Base-by-base conservation (phyloP, 2,888 invertebrate genomes). In the Pollenia griseotomentosa region DNA sequence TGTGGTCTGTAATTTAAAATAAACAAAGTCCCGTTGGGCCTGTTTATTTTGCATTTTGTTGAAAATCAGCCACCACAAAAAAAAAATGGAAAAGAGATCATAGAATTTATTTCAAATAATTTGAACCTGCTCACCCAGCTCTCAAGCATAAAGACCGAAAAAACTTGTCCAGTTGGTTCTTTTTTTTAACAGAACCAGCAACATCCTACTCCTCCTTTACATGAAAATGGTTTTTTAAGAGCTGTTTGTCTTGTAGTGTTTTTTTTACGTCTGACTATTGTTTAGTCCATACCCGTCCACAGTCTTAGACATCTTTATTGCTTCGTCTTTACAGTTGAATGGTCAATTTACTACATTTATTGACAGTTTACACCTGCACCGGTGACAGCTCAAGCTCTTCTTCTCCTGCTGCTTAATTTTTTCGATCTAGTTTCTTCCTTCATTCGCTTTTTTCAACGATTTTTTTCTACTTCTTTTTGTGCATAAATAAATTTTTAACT, bases 341-440 rank as follows among this genome's bases (percentile, higher is more conserved):
- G 87, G 87, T 65, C 86, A 89, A 88, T 89, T 88, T 88, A 89
- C 86, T 87, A 78, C 86, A 85, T 85, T 89, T 88, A 89, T 90
- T 90, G 91, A 90, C 91, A 91, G 91, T 89, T 91, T 92, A 92
- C 91, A 91, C 92, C 92, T 91, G 91, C 91, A 89, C 89, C 75
- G 78, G 89, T 90, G 89, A 89, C 89, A 89, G 89, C 79, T 61
- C 55, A 65, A 74, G 78, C 75, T 84, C 46, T 65, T 81, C 57
- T 71, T 51, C 46, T 63, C 16, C 46, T 59, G 1, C 46, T 70
- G n/a, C 33, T 80, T 74, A 23, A 33, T 2, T 51, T 70, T 9
- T 73, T 63, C 7, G 55, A 73, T 81, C 63, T 46, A 73, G 71
- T 81, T 65, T 73, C 8, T 53, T 14, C 33, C 46, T 4, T 77